These are phyloP conservation scores for Xenopus laevis DNA, from an alignment of 2,113 vertebrate genomes.

Conservation along the genomic window DNA sequence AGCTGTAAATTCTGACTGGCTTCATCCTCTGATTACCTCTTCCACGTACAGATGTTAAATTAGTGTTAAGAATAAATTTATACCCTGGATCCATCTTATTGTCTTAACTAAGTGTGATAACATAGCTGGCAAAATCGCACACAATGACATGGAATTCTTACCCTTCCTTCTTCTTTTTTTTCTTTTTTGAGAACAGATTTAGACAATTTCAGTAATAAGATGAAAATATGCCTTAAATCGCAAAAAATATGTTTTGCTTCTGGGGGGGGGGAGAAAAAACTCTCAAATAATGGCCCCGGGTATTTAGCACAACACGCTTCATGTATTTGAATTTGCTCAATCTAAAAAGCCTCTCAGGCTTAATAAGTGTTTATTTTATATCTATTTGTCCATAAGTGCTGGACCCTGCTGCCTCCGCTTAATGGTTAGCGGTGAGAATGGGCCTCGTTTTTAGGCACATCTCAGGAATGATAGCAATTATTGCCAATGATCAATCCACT, in stretches of 20 bases:
- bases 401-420: too few species aligned
- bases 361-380: too few species aligned
- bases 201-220: not conserved
- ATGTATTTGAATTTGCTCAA: not conserved
- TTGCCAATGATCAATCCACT: too few species aligned
- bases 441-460: too few species aligned
- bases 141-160: slow-evolving; percentile 15
- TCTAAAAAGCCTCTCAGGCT: not conserved
- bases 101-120: slow-evolving; percentile 55
- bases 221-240: slow-evolving; percentile 3
- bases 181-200: not conserved
- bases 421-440: too few species aligned
- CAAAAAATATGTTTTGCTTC: slow-evolving; percentile 12
- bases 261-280: not conserved
- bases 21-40: slow-evolving; percentile 43
- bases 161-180: not conserved
- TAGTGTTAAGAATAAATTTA: slow-evolving; percentile 55
- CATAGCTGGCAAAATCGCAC: slow-evolving; percentile 50
- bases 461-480: too few species aligned
- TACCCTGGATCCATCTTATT: slow-evolving; percentile 50
- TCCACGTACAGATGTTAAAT: slow-evolving; percentile 51
- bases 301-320: slow-evolving; percentile 16
- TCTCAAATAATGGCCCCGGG: slow-evolving; percentile 25
- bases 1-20: slow-evolving; percentile 54
- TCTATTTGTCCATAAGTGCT: too few species aligned